Base-by-base conservation (phyloP, 2,888 invertebrate genomes). In the Anthrax anthrax region DNA sequence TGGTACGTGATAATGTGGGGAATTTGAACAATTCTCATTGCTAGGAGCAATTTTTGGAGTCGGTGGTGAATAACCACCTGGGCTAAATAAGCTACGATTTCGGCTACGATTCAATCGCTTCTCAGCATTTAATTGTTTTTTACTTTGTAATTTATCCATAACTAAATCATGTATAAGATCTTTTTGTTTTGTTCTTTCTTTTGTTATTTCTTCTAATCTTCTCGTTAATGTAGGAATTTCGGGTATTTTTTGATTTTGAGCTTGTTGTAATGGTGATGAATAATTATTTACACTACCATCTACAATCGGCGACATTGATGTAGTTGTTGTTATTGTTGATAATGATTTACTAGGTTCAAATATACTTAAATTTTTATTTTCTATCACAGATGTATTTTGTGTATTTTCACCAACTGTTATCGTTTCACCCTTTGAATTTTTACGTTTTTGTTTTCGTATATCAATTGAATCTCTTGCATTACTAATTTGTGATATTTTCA, bases 91-190 rank as follows among this genome's bases (percentile, higher is more conserved):
- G 18, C 57, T 61, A 2, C 75, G 69, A 54, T 73, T 74, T 1
- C 78, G 71, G 47, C 75, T 75, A 49, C 77, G 71, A 58, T 77
- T 77, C 13, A 76, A 66, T 47, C 75, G 74, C 56, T 73, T 76
- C 54, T 76, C 78, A 4, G 74, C 72, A n/a, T 72, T 74, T 17
- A 72, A 71, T 55, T 78, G 78, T 55, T 79, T 80, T 56, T 80
- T 78, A 3, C 77, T 75, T 55, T 78, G 76, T 56, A 86, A 70
- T 64, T 84, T 81, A 59, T 83, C 85, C 74, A 89, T 77, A 44
- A 90, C 82, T 67, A 90, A 71, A 61, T 88, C 81, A 57, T 88
- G 79, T 41, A 90, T 84, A 23, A 89, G 72, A 61, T 81, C 84
- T 52, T 87, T 88, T 65, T 89, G 87, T 59, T 85, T 82, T 37